These are phyloP conservation scores for Thecophora atra DNA, from an alignment of 2,888 invertebrate species.

Conservation along the genomic window DNA sequence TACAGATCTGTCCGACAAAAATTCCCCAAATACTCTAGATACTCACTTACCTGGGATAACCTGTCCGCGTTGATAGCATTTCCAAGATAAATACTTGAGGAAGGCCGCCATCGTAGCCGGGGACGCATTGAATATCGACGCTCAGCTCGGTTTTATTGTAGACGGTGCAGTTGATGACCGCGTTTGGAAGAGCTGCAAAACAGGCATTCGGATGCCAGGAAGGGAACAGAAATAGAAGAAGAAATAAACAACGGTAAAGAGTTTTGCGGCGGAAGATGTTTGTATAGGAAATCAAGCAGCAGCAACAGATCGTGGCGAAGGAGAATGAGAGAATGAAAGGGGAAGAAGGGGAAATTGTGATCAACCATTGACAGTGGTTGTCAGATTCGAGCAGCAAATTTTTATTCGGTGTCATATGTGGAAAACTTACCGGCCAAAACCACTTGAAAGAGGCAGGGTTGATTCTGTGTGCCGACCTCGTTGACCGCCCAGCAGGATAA, in stretches of 20 bases:
- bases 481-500: conserved; percentile 88
- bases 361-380: neutral
- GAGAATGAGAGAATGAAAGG: conserved; percentile 32
- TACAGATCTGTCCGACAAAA: too few species aligned
- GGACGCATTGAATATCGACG: conserved; percentile 82
- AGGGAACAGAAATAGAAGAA: neutral
- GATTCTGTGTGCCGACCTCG: conserved; percentile 81
- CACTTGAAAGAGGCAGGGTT: conserved; percentile 88
- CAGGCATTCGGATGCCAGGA: neutral
- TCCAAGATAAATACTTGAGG: conserved; percentile 87
- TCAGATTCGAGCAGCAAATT: neutral
- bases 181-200: conserved; percentile 80
- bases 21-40: too few species aligned
- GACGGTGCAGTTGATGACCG: conserved; percentile 84
- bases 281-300: conserved; percentile 50
- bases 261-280: conserved; percentile 13
- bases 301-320: conserved; percentile 25
- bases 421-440: conserved; percentile 81
- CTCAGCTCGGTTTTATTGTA: conserved; percentile 87
- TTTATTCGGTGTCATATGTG: neutral
- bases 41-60: conserved; percentile 62
- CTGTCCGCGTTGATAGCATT: conserved; percentile 70
- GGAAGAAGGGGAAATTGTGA: neutral
- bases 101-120: conserved; percentile 89
- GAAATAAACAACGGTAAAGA: conserved; percentile 17